These are phyloP conservation scores for Setophaga coronata DNA, from an alignment of 2,113 vertebrate genomes.

Conservation along the genomic window DNA sequence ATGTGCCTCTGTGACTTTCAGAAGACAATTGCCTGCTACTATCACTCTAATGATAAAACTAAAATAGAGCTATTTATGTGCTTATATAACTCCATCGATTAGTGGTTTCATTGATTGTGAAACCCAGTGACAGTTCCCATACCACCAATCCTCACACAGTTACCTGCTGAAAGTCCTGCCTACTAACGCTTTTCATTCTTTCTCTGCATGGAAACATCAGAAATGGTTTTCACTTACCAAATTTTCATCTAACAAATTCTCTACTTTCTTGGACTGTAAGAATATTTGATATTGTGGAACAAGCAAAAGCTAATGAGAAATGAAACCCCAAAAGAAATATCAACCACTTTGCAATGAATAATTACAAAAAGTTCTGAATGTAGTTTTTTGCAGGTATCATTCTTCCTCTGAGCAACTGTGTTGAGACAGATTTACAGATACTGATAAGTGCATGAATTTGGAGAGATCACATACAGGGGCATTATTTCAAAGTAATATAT, in stretches of 20 bases:
- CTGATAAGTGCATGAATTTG: neutral
- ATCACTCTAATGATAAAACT: neutral
- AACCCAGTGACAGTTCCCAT: neutral
- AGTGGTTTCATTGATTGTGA: neutral
- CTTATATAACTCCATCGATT: neutral
- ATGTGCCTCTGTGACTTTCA: neutral
- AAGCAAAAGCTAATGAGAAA: neutral
- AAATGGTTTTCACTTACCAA: neutral
- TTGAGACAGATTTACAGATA: neutral
- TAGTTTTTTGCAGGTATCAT: neutral
- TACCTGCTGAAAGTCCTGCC: neutral
- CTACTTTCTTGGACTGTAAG: neutral
- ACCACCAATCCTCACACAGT: neutral
- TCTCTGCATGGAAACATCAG: neutral
- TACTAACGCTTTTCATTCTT: neutral
- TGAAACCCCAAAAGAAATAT: neutral
- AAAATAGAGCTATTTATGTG: neutral
- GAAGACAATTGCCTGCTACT: neutral
- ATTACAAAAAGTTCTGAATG: rapidly evolving
- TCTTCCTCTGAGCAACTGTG: neutral
- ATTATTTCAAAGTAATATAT: neutral
- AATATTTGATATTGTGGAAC: neutral
- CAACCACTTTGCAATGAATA: neutral
- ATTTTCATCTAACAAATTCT: neutral
- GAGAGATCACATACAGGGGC: neutral